Conservation (phyloP, 2,113 vertebrate genomes). For the Sapajus apella region DNA sequence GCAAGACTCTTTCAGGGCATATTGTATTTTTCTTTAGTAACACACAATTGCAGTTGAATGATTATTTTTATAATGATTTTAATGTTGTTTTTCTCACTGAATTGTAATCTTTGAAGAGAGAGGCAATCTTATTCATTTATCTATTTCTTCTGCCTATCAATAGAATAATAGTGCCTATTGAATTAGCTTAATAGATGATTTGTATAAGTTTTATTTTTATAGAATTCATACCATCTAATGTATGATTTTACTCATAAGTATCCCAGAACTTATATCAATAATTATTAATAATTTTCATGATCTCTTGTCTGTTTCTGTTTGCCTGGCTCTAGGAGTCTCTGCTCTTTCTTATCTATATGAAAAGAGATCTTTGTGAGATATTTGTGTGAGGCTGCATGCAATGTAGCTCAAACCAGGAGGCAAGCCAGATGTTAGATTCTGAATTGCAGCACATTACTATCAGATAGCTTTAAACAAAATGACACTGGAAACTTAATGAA, state of each 20-base stretch:
- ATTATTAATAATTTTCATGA: not conserved
- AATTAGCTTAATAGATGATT: not conserved
- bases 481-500: not conserved
- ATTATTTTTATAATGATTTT: not conserved
- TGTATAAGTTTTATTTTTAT: not conserved
- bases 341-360: not conserved
- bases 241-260: not conserved
- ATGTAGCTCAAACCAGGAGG: not conserved
- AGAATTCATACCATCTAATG: not conserved
- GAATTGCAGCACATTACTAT: not conserved
- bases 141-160: not conserved
- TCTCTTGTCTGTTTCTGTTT: not conserved
- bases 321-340: not conserved
- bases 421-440: not conserved
- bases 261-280: not conserved
- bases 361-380: not conserved
- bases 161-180: not conserved
- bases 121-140: not conserved
- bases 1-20: not conserved
- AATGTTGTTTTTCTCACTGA: not conserved
- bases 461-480: not conserved
- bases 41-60: not conserved
- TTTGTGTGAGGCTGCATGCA: conserved; percentile 12
- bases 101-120: not conserved
- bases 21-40: not conserved